Conservation (phyloP, 2,113 vertebrate species). For the Dinomys branickii region DNA sequence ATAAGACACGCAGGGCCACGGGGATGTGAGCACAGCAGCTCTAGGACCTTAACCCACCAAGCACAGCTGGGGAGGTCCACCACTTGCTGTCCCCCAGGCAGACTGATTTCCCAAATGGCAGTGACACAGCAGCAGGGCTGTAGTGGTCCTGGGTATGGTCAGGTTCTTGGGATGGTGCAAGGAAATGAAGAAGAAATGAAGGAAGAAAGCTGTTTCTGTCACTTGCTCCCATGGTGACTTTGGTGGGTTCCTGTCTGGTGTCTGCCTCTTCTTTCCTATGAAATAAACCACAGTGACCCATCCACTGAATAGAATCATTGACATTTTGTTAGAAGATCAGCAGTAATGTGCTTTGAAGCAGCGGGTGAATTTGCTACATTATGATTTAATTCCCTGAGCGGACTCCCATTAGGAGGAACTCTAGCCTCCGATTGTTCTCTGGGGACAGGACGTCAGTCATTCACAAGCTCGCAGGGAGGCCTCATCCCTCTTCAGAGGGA, state of each 20-base stretch:
- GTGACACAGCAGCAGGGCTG: not conserved
- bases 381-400: not conserved
- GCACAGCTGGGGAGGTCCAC: not conserved
- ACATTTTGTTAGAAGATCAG: not conserved
- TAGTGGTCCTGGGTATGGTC: not conserved
- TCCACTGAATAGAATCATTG: not conserved
- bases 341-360: not conserved
- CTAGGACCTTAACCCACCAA: fast-evolving
- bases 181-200: not conserved
- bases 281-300: not conserved
- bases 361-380: not conserved
- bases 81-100: fast-evolving
- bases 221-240: not conserved
- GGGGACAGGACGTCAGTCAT: not conserved
- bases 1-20: too few species aligned
- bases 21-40: not conserved
- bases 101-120: not conserved
- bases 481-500: too few species aligned
- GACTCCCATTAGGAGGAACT: not conserved
- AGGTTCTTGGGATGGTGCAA: not conserved
- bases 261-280: not conserved
- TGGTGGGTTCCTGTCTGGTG: not conserved
- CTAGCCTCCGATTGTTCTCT: not conserved
- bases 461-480: not conserved
- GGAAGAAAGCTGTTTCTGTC: not conserved